These are phyloP conservation scores for Osmerus eperlanus DNA, from an alignment of 2,113 vertebrate genomes.

Conservation along the genomic window DNA sequence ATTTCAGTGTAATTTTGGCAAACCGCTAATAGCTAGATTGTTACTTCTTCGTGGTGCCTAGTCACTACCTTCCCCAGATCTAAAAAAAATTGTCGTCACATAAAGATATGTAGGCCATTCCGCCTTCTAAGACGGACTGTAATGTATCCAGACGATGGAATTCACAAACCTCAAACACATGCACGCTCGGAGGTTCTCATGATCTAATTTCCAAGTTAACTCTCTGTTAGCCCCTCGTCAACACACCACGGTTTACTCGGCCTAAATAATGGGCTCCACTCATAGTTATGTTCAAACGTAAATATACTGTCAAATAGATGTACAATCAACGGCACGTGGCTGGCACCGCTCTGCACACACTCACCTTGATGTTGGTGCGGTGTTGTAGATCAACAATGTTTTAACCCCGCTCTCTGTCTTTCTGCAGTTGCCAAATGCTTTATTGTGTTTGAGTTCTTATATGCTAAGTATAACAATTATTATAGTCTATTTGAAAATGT, in stretches of 20 bases:
- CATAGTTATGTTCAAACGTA: conserved; percentile 76
- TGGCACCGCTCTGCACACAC: conserved; percentile 53
- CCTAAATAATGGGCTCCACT: conserved; percentile 71
- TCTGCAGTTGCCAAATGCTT: neutral
- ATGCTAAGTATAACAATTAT: neutral
- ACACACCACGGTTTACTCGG: conserved; percentile 69
- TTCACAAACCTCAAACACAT: conserved; percentile 63
- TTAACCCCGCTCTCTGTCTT: neutral
- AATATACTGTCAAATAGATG: conserved; percentile 77
- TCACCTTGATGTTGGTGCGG: conserved; percentile 50
- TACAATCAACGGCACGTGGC: conserved; percentile 68
- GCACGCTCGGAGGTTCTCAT: conserved; percentile 49
- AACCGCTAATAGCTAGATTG: too few species aligned
- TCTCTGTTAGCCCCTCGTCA: conserved; percentile 71
- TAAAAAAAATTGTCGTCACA: too few species aligned
- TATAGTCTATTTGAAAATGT: neutral
- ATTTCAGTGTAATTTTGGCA: too few species aligned
- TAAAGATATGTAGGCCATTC: neutral
- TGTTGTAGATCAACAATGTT: neutral
- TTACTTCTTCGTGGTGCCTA: too few species aligned
- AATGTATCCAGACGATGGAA: conserved; percentile 37
- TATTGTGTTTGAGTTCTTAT: neutral
- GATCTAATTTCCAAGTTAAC: conserved; percentile 73
- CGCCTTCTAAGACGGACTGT: neutral
- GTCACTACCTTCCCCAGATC: too few species aligned